A percentile compares a stretch with the other conserved stretches of the same genome.
Conservation (phyloP, 2,113 vertebrate species). For the Aramus guarauna region DNA sequence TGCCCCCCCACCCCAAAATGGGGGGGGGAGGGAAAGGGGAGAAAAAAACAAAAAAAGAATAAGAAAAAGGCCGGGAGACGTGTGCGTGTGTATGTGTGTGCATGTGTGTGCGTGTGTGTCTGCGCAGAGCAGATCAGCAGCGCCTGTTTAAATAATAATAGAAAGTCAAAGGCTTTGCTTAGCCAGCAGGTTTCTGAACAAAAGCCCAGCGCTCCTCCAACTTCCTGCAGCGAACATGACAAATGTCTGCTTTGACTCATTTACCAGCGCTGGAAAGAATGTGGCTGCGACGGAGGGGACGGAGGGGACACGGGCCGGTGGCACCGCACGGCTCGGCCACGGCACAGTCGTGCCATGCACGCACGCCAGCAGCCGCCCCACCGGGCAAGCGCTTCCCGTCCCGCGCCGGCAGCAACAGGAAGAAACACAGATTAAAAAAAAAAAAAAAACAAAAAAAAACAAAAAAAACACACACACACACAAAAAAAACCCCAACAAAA, state of each 20-base stretch:
- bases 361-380: neutral
- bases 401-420: neutral
- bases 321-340: neutral
- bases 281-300: neutral
- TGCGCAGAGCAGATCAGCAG: conserved; percentile 41
- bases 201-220: conserved; percentile 76
- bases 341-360: neutral
- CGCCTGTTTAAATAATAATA: conserved; percentile 82
- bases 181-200: conserved; percentile 83
- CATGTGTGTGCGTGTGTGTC: neutral
- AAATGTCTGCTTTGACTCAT: conserved; percentile 75
- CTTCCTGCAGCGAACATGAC: conserved; percentile 78
- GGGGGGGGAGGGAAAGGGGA: no score
- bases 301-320: neutral
- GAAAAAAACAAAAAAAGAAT: neutral
- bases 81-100: neutral
- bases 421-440: neutral
- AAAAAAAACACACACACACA: no score
- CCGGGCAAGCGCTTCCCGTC: neutral
- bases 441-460: no score
- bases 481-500: no score
- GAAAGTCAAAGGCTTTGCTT: conserved; percentile 81
- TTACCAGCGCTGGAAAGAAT: conserved; percentile 57
- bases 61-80: neutral
- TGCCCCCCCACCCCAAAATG: neutral